A percentile compares a stretch with the other conserved stretches of the same genome.
Conservation (phyloP, 1,140 invertebrate genomes). For the Zaprionus ornatus region DNA sequence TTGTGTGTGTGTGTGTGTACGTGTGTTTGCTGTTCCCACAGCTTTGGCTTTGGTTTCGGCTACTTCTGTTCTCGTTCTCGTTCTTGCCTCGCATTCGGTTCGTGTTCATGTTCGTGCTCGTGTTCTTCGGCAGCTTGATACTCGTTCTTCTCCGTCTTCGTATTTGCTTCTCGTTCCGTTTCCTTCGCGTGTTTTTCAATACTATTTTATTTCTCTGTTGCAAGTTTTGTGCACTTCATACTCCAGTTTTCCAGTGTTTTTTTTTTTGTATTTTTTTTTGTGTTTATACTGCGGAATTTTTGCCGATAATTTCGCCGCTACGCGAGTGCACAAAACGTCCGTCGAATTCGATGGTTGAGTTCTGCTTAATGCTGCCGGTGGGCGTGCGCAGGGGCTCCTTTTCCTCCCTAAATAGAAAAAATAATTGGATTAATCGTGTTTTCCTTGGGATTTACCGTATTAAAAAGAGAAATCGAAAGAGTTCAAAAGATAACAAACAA, state of each 20-base stretch:
- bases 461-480: background rate
- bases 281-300: constrained; percentile 92
- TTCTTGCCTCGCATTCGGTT: background rate
- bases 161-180: background rate
- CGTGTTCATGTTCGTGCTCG: background rate
- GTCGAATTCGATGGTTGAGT: constrained; percentile 91
- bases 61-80: background rate
- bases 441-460: too few relatives aligned
- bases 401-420: constrained; percentile 86
- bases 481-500: background rate
- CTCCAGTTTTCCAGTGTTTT: background rate
- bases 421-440: background rate
- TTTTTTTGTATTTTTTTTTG: background rate
- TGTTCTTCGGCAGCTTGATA: background rate
- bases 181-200: constrained; percentile 25
- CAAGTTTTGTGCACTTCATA: constrained; percentile 45
- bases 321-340: constrained; percentile 91
- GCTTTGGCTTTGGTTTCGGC: constrained; percentile 58
- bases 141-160: constrained; percentile 6
- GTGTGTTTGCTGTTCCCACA: constrained; percentile 41
- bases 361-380: constrained; percentile 88
- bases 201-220: constrained; percentile 44
- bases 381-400: constrained; percentile 91
- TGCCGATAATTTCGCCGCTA: constrained; percentile 91
- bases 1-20: constrained; percentile 14